phyloP scores from a whole-genome alignment of 2,113 vertebrate genomes.

The Myanophis thanlyinensis region DNA sequence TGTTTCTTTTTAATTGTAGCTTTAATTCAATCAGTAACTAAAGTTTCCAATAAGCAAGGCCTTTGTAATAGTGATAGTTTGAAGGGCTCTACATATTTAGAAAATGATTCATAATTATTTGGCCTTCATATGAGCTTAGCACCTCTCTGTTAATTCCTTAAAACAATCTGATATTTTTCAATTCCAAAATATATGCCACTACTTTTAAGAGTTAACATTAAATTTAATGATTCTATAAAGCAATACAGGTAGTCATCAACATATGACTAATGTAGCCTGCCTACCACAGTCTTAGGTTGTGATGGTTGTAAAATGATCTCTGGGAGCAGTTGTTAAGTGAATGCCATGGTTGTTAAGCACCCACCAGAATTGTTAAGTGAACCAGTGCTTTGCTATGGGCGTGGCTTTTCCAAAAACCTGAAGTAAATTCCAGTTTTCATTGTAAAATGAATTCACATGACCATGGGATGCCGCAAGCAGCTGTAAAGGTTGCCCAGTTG shows the following conservation, averaged over 20 bases:
- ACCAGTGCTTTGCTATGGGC: too few relatives aligned
- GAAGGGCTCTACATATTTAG: neutral
- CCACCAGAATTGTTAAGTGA: too few relatives aligned
- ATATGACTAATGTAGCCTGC: neutral
- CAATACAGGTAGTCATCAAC: too few relatives aligned
- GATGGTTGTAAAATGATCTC: neutral
- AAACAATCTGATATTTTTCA: neutral
- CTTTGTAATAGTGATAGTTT: neutral
- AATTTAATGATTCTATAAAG: neutral
- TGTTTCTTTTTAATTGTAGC: neutral
- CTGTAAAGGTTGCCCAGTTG: too few relatives aligned
- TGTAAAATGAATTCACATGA: too few relatives aligned
- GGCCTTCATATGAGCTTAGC: neutral
- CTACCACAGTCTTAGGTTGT: neutral
- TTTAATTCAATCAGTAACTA: neutral
- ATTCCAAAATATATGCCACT: neutral
- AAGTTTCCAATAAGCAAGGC: neutral
- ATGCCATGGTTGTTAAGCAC: too few relatives aligned
- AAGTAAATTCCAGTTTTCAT: too few relatives aligned
- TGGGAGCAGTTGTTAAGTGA: neutral
- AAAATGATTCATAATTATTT: neutral
- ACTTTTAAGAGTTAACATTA: neutral
- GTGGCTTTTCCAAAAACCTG: too few relatives aligned
- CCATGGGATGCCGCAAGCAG: too few relatives aligned
- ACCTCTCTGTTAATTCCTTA: neutral